Conservation (phyloP, 2,113 vertebrate genomes). For the Mastomys coucha region DNA sequence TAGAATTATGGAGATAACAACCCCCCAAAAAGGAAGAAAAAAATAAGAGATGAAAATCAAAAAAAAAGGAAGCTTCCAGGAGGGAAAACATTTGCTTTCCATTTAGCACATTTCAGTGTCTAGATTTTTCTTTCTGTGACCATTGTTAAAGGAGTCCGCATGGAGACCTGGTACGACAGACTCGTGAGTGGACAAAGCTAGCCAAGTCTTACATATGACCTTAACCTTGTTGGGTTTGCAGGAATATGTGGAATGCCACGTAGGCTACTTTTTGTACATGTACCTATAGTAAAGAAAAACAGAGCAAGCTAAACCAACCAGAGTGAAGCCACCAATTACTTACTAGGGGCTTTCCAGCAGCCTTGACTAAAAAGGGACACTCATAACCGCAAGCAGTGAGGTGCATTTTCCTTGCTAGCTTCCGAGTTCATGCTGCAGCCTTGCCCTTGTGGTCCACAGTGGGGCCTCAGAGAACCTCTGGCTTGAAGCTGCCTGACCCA, state of each 20-base stretch:
- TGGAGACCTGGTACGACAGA: not conserved
- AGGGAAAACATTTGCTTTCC: not conserved
- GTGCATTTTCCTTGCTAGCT: not conserved
- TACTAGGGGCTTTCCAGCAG: not conserved
- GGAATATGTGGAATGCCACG: not conserved
- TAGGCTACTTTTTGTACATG: not conserved
- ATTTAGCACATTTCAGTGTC: not conserved
- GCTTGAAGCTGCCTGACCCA: not conserved
- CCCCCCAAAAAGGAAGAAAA: not conserved
- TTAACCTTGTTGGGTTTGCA: not conserved
- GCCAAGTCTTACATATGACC: not conserved
- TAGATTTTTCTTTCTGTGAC: not conserved
- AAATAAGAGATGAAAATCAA: not conserved
- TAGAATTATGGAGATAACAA: not conserved
- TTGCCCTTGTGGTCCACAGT: not conserved
- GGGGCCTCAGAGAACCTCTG: not conserved
- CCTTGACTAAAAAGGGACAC: not conserved
- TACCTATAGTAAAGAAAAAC: not conserved
- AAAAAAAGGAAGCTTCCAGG: not conserved
- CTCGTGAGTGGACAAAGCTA: not conserved
- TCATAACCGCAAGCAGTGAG: not conserved
- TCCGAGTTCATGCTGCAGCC: not conserved
- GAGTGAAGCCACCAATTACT: not conserved
- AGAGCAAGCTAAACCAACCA: not conserved
- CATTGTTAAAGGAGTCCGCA: not conserved